Percentiles rank a stretch among this genome's conserved stretches.
phyloP scores from a whole-genome alignment of 2,888 invertebrate species.

The Cheilosia soror region DNA sequence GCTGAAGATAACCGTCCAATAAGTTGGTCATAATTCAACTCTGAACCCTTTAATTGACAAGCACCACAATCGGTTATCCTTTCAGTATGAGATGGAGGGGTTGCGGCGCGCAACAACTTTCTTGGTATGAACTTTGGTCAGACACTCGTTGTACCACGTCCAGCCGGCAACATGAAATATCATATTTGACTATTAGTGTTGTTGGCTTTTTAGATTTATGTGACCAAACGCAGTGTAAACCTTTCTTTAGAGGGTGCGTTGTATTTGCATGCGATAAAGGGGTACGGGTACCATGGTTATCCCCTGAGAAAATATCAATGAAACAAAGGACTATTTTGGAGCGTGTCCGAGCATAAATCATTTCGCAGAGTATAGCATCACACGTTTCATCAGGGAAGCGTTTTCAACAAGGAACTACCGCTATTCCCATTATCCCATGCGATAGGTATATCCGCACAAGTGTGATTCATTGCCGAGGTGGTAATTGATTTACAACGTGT shows the following conservation, averaged over 20 bases:
- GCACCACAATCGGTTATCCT: constrained; percentile 50
- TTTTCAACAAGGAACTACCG: background rate
- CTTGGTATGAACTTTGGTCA: constrained; percentile 24
- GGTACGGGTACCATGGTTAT: constrained; percentile 44
- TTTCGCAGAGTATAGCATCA: constrained; percentile 15
- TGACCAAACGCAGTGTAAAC: constrained; percentile 25
- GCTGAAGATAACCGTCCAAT: constrained; percentile 63
- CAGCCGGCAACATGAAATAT: constrained; percentile 32
- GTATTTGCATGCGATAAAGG: constrained; percentile 21
- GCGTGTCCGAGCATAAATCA: constrained; percentile 66
- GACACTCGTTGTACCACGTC: constrained; percentile 8
- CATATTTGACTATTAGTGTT: constrained; percentile 48
- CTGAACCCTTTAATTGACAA: constrained; percentile 72
- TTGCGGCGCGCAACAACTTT: background rate
- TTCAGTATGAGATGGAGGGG: background rate
- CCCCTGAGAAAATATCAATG: constrained; percentile 45
- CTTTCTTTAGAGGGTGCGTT: constrained; percentile 34
- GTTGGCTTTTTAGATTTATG: constrained; percentile 50
- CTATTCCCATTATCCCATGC: background rate
- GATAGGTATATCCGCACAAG: background rate
- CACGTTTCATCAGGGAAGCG: constrained; percentile 39
- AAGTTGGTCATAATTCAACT: constrained; percentile 72
- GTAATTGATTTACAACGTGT: constrained; percentile 61
- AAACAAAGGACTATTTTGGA: constrained; percentile 61
- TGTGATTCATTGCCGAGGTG: constrained; percentile 41